phyloP scores from a whole-genome alignment of 2,113 vertebrate genomes.

The Tragelaphus strepsiceros region DNA sequence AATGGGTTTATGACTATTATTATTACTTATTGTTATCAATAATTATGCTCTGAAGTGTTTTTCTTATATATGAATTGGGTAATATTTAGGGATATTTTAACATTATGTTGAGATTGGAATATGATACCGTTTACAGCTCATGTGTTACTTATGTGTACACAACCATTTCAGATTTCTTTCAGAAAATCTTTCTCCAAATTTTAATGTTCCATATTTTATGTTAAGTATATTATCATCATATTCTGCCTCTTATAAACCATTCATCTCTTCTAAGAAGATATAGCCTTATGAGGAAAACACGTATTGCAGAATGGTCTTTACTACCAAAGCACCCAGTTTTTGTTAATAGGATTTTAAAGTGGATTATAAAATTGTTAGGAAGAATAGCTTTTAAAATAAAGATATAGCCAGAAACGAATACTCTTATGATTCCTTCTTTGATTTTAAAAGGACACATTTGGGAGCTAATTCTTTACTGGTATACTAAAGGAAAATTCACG shows the following conservation, averaged over 20 bases:
- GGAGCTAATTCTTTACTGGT: neutral
- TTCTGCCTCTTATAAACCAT: neutral
- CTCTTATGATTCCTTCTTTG: neutral
- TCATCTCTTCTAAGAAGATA: neutral
- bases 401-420: neutral
- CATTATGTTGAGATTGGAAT: neutral
- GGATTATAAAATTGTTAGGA: neutral
- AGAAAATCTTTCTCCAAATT: neutral
- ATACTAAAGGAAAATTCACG: neutral
- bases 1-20: neutral
- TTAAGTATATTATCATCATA: neutral
- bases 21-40: neutral
- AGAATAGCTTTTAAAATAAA: conserved; percentile 36
- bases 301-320: neutral
- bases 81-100: neutral
- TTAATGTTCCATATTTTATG: conserved; percentile 5
- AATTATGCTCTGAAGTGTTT: neutral
- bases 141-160: neutral
- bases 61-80: neutral
- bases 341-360: conserved; percentile 38
- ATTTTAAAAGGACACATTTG: conserved; percentile 6
- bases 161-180: neutral
- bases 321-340: conserved; percentile 6
- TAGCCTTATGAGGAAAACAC: neutral
- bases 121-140: neutral